Evolutionary conservation across 2,113 vertebrate species (phyloP), one percentile per base, ranked within the genome.

Genomic region (Semicossyphus pulcher): DNA sequence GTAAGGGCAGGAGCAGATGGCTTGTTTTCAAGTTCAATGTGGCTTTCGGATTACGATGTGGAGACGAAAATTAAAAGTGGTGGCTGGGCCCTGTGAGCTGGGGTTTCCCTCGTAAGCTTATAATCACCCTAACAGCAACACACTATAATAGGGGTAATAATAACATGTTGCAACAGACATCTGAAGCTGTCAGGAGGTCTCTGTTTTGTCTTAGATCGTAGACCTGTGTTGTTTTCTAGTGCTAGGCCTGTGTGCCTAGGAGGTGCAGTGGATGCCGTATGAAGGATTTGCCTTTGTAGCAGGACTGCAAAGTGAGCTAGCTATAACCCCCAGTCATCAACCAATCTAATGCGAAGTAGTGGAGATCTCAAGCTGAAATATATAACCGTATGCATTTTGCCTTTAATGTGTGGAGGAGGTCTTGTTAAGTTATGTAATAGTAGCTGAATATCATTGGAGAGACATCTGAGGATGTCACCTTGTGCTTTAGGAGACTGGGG

Each of bases 51-150:
- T 88, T 88, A 89, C 70, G 75, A 84, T 51, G 81, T 78, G 68
- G 36, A 70, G 81, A 90, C 25, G 74, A 81, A 88, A 91, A 88
- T 89, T 76, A 87, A 92, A 91, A 91, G 89, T 87, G 84, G 71
- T 81, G 75, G 79, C 66, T 60, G 14, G 76, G 80, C 67, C 70
- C 62, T 76, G 37, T 85, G 49, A 89, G 66, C 77, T 54, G 59
- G 65, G 61, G 76, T 59, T 68, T 73, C 77, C 77, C 61, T 53
- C 41, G 54, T 86, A 75, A 88, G 57, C 82, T 71, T 68, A 60
- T 87, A 81, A 88, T 86, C 77, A 25, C 41, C 53, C 72, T 62
- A 41, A 77, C 45, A 68, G 54, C 66, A 65, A 58, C 72, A 34
- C 66, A 41, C 61, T 80, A 63, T 76, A 80, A 78, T 79, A 63